Percentiles rank a stretch among this genome's conserved stretches.
phyloP scores from a whole-genome alignment of 2,113 vertebrate genomes.

The Vidua macroura region DNA sequence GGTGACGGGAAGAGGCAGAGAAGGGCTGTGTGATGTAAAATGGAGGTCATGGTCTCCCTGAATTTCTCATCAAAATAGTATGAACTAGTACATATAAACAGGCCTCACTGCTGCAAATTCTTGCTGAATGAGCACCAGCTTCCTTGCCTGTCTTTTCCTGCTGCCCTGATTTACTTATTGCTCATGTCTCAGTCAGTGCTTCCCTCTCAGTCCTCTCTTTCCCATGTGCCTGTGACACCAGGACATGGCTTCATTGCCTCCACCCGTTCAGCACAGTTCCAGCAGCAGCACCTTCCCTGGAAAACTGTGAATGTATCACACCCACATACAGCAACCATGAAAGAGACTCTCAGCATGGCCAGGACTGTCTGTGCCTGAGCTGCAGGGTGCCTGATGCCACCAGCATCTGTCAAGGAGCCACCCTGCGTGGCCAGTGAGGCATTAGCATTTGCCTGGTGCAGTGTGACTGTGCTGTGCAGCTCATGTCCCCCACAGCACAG shows the following conservation, averaged over 20 bases:
- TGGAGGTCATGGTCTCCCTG: not conserved
- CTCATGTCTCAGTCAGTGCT: accelerated
- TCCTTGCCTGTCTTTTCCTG: not conserved
- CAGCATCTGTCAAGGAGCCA: not conserved
- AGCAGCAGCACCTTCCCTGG: not conserved
- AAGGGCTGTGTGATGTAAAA: not conserved
- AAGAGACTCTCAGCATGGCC: accelerated
- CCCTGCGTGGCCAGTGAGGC: not conserved
- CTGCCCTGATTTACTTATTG: not conserved
- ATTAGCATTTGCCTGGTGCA: not conserved
- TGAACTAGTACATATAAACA: not conserved
- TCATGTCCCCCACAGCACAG: accelerated
- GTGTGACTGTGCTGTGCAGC: not conserved
- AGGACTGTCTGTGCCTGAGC: not conserved
- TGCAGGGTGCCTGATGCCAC: not conserved
- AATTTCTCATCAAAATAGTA: not conserved
- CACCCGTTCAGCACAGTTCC: accelerated
- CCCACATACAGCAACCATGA: not conserved
- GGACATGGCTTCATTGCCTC: not conserved
- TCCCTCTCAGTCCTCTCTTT: not conserved
- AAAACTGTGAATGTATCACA: not conserved
- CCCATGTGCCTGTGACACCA: not conserved
- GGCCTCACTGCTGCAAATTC: not conserved
- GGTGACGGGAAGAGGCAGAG: not conserved
- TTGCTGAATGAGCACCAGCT: not conserved